phyloP scores from a whole-genome alignment of 2,797 vertebrate genomes.

The Lemur catta region DNA sequence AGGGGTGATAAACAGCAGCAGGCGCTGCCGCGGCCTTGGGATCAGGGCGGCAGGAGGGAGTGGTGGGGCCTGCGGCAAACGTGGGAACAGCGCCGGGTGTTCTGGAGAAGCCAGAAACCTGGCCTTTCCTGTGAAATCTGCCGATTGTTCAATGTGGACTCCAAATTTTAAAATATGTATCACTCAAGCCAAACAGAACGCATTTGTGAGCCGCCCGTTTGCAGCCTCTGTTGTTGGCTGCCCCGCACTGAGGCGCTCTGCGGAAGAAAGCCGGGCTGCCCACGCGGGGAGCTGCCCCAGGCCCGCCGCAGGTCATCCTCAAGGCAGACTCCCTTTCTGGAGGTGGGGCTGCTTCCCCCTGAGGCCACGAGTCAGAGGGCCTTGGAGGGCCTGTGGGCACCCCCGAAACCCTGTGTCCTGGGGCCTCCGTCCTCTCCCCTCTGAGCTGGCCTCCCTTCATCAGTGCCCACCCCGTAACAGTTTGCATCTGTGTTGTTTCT shows the following conservation, averaged over 20 bases:
- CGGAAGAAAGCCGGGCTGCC: background rate
- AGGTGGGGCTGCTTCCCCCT: background rate
- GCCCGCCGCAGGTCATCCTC: background rate
- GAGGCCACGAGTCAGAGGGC: background rate
- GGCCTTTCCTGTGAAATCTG: background rate
- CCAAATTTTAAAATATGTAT: background rate
- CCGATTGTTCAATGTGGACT: background rate
- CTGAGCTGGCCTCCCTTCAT: fast-evolving
- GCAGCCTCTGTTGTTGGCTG: background rate
- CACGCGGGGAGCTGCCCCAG: fast-evolving
- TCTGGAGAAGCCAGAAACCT: background rate
- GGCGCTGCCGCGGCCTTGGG: background rate
- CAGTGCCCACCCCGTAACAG: background rate
- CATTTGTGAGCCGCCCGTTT: background rate
- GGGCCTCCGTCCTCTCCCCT: background rate
- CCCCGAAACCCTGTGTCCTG: background rate
- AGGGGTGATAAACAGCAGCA: too few species aligned
- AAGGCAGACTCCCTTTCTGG: background rate
- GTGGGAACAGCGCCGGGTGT: background rate
- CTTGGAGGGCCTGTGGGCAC: background rate
- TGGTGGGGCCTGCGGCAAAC: background rate
- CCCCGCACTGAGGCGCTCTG: background rate
- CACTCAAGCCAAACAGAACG: background rate
- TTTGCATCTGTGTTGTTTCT: conserved; percentile 67
- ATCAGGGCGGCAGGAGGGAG: background rate